These are phyloP conservation scores for Mastomys natalensis DNA, from an alignment of 2,113 vertebrate genomes.

Conservation along the genomic window DNA sequence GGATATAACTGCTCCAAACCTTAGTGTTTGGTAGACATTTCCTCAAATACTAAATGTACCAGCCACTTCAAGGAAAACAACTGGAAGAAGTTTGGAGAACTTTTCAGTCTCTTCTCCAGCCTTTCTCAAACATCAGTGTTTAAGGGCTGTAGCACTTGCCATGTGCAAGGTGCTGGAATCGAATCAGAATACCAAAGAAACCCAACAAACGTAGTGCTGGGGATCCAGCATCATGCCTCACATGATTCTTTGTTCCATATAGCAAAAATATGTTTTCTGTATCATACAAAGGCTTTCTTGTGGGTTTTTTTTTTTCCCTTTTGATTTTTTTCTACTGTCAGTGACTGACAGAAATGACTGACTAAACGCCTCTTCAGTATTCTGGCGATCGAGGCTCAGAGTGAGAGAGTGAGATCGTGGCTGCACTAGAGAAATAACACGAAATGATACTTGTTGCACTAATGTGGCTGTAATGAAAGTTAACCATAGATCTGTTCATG, in stretches of 20 bases:
- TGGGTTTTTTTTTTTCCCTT: background rate
- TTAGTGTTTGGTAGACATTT: background rate
- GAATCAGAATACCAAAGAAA: background rate
- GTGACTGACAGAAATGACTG: background rate
- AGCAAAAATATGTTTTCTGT: background rate
- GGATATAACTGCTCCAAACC: background rate
- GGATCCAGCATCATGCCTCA: background rate
- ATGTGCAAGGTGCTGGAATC: background rate
- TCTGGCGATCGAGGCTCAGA: background rate
- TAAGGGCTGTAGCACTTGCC: background rate
- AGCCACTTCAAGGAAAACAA: background rate
- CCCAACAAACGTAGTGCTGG: background rate
- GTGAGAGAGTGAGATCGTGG: background rate
- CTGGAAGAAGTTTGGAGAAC: background rate
- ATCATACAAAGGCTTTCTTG: background rate
- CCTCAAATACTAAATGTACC: background rate
- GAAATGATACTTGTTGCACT: background rate
- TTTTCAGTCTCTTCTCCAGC: background rate
- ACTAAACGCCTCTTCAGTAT: background rate
- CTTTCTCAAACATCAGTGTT: background rate
- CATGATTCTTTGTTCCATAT: background rate
- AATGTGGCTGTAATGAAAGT: background rate
- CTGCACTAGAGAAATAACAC: background rate
- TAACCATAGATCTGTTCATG: background rate
- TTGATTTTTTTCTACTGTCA: background rate